phyloP scores from a whole-genome alignment of 2,888 invertebrate species.

The Polymixis lichenea region DNA sequence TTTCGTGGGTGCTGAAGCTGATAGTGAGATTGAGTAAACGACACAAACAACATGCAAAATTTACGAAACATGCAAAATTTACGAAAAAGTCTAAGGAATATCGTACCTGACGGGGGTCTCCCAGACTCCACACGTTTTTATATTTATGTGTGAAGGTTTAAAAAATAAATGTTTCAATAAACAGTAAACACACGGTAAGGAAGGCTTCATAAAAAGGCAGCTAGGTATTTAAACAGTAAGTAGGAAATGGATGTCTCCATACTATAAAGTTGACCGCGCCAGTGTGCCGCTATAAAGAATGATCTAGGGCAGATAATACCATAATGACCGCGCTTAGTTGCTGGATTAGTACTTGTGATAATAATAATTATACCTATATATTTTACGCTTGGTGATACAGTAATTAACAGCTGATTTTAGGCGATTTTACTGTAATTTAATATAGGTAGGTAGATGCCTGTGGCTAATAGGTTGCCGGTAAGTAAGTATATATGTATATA shows the following conservation, averaged over 20 bases:
- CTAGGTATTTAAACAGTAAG: slow-evolving; percentile 1
- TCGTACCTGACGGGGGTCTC: too few relatives aligned
- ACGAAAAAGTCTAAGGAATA: too few relatives aligned
- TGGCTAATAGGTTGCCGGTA: neutral
- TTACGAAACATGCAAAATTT: too few relatives aligned
- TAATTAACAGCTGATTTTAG: slow-evolving; percentile 34
- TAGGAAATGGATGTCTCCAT: neutral
- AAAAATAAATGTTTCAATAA: neutral
- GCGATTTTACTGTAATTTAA: neutral
- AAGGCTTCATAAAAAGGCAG: neutral
- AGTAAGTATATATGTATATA: neutral
- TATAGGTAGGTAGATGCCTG: neutral
- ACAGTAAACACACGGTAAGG: neutral
- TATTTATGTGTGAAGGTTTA: neutral
- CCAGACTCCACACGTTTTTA: neutral
- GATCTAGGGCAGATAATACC: slow-evolving; percentile 46
- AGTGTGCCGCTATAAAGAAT: slow-evolving; percentile 28
- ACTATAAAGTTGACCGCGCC: slow-evolving; percentile 15
- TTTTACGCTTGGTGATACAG: slow-evolving; percentile 32
- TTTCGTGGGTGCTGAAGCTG: too few relatives aligned
- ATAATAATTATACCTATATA: slow-evolving; percentile 30
- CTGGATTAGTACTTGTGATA: slow-evolving; percentile 32
- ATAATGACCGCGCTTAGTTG: slow-evolving; percentile 50
- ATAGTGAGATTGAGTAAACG: too few relatives aligned
- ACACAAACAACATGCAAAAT: too few relatives aligned